A percentile compares a stretch with the other conserved stretches of the same genome.
These are phyloP conservation scores for Pissodes strobi DNA, from an alignment of 1,140 invertebrate genomes.

Conservation along the genomic window DNA sequence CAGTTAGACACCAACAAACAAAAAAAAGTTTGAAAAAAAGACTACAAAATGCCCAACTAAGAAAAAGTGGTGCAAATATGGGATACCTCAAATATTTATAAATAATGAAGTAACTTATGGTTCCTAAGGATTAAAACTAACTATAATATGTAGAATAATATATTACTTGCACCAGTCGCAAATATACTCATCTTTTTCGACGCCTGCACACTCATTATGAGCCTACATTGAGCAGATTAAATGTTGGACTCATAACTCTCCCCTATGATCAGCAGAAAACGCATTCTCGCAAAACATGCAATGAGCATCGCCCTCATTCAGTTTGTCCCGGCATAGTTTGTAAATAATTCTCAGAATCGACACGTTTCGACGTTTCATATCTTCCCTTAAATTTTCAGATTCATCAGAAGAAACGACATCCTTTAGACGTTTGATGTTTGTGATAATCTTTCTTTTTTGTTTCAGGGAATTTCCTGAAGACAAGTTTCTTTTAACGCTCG, in stretches of 20 bases:
- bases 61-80: not conserved
- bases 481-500: no score
- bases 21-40: not conserved
- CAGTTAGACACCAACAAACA: not conserved
- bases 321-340: constrained; percentile 9
- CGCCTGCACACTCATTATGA: no score
- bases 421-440: constrained; percentile 5
- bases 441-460: no score
- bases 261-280: not conserved
- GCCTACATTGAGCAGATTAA: not conserved
- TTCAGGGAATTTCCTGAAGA: no score
- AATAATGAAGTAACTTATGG: no score
- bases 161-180: no score
- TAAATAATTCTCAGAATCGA: constrained; percentile 4
- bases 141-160: not conserved
- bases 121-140: not conserved
- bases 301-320: constrained; percentile 1
- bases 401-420: constrained; percentile 5
- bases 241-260: not conserved
- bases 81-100: not conserved
- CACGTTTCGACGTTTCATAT: not conserved
- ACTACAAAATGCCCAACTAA: not conserved
- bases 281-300: not conserved
- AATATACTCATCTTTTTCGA: no score
- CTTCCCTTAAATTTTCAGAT: constrained; percentile 1